These are phyloP conservation scores for Lamellibrachia columna DNA, from an alignment of 2,888 invertebrate species.

Conservation along the genomic window DNA sequence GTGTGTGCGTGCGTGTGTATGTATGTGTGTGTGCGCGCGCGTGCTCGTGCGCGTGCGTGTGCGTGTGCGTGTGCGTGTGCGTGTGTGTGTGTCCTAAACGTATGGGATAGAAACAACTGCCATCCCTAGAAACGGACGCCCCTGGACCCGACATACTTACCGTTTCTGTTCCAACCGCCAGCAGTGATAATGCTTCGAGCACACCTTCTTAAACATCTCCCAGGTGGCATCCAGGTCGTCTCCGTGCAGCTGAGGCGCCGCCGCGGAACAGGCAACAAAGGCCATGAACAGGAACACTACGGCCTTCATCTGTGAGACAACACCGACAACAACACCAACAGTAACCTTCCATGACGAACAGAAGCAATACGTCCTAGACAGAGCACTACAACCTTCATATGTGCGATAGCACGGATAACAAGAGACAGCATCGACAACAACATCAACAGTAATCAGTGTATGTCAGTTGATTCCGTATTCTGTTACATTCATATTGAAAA, in stretches of 20 bases:
- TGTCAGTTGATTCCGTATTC: too few relatives aligned
- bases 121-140: not conserved
- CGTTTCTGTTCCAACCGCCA: not conserved
- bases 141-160: not conserved
- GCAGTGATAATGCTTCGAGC: conserved; percentile 1
- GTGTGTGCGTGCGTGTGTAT: too few relatives aligned
- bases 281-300: not conserved
- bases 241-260: not conserved
- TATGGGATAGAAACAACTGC: too few relatives aligned
- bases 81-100: too few relatives aligned
- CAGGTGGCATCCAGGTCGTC: not conserved
- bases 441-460: not conserved
- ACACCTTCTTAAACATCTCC: not conserved
- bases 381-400: too few relatives aligned
- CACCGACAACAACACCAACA: too few relatives aligned
- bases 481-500: too few relatives aligned
- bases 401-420: not conserved
- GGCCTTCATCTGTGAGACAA: not conserved
- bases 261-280: not conserved
- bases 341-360: too few relatives aligned
- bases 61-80: too few relatives aligned
- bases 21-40: too few relatives aligned
- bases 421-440: not conserved
- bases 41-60: too few relatives aligned
- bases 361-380: too few relatives aligned